Conservation (phyloP, 30 jellyfish, hydroid and myxozoan species). For the Cassiopea xamachana region DNA sequence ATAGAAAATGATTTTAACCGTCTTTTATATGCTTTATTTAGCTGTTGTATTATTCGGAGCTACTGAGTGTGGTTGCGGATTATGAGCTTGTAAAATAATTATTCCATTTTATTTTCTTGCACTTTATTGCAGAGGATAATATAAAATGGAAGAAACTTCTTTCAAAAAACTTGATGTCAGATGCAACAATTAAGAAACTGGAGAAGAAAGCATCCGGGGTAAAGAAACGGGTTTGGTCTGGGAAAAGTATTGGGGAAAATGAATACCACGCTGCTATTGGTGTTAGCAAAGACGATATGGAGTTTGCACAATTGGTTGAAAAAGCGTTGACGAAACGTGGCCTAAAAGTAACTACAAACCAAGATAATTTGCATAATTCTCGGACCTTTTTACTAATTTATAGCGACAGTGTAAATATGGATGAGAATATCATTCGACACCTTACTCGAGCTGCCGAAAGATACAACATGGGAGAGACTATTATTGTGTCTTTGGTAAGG, state of each 20-base stretch:
- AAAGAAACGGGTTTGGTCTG: slow-evolving; percentile 57
- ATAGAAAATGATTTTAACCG: too few relatives aligned
- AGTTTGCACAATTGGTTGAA: slow-evolving; percentile 33
- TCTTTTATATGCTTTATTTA: too few relatives aligned
- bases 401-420: slow-evolving; percentile 63
- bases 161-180: slow-evolving; percentile 29
- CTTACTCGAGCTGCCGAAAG: slow-evolving; percentile 75
- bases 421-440: slow-evolving; percentile 63
- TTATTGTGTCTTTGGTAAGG: slow-evolving; percentile 45
- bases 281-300: slow-evolving; percentile 52
- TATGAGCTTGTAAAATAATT: too few relatives aligned
- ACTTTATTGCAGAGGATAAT: slow-evolving; percentile 38
- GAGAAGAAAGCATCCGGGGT: not conserved
- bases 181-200: slow-evolving; percentile 5
- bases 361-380: slow-evolving; percentile 57
- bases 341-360: slow-evolving; percentile 54
- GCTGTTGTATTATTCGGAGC: too few relatives aligned
- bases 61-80: too few relatives aligned
- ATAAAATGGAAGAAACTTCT: slow-evolving; percentile 49
- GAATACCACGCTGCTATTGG: slow-evolving; percentile 56
- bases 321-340: slow-evolving; percentile 39
- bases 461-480: slow-evolving; percentile 61
- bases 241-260: slow-evolving; percentile 17
- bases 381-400: slow-evolving; percentile 44
- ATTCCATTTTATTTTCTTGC: too few relatives aligned